Conservation (phyloP, 2,113 vertebrate species). For the Abramis brama region DNA sequence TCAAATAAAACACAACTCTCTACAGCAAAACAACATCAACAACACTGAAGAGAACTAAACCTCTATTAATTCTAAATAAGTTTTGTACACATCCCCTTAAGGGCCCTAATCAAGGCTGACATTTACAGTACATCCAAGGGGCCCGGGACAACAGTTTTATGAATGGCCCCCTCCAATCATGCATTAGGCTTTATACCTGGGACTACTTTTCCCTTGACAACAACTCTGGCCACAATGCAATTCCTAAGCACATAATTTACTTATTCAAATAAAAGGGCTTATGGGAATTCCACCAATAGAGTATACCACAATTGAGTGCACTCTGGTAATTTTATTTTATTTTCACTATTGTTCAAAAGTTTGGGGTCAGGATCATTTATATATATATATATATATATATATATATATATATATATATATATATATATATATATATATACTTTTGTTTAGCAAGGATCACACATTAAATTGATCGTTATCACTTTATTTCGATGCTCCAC, state of each 20-base stretch:
- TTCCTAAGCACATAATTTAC: neutral
- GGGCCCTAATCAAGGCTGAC: neutral
- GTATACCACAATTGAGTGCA: neutral
- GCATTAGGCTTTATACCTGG: neutral
- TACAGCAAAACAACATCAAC: conserved; percentile 8
- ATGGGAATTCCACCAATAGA: neutral
- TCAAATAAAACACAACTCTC: conserved; percentile 7
- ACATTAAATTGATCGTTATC: too few species aligned
- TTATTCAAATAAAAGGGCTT: neutral
- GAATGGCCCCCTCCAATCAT: neutral
- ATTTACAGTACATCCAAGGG: neutral
- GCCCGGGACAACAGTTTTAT: neutral
- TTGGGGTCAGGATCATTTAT: too few species aligned
- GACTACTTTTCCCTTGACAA: neutral
- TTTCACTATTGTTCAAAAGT: too few species aligned
- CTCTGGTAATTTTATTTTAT: neutral
- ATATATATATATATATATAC: too few species aligned
- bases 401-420: too few species aligned
- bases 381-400: too few species aligned
- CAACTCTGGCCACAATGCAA: neutral
- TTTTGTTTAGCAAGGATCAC: too few species aligned
- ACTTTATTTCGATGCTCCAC: too few species aligned
- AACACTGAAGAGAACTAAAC: neutral
- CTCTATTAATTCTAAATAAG: neutral
- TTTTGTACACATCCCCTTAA: neutral